These are phyloP conservation scores for Antheraea assamensis DNA, from an alignment of 2,888 invertebrate genomes.

Conservation along the genomic window DNA sequence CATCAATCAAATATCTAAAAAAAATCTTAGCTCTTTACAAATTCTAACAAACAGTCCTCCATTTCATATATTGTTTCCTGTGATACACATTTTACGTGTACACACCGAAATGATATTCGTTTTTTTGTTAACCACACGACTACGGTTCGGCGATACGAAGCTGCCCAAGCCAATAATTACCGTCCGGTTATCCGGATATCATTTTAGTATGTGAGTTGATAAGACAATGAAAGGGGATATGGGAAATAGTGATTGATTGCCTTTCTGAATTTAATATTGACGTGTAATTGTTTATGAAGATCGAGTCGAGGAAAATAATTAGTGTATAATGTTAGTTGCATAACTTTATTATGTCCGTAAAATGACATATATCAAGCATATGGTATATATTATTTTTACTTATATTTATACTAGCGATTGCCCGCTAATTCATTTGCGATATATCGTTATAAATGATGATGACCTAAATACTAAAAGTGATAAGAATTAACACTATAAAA, in stretches of 20 bases:
- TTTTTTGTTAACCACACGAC: background rate
- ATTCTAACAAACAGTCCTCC: too few relatives aligned
- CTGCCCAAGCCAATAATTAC: background rate
- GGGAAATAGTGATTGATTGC: conserved; percentile 10
- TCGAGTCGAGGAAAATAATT: background rate
- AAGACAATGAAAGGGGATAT: conserved; percentile 5
- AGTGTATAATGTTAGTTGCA: background rate
- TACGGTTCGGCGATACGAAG: background rate
- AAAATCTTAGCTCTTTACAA: too few relatives aligned
- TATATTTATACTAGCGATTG: too few relatives aligned
- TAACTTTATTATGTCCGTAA: too few relatives aligned
- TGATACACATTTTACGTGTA: background rate
- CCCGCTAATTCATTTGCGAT: too few relatives aligned
- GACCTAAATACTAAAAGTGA: too few relatives aligned
- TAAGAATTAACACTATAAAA: too few relatives aligned
- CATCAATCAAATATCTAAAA: too few relatives aligned
- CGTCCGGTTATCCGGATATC: background rate
- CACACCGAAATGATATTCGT: background rate
- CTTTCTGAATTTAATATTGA: background rate
- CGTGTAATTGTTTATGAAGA: background rate
- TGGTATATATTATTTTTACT: too few relatives aligned
- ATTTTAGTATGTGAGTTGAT: background rate
- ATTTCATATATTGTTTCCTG: too few relatives aligned
- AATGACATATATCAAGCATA: too few relatives aligned
- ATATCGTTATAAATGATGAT: too few relatives aligned